Percentiles rank a stretch among this genome's conserved stretches.
phyloP scores from a whole-genome alignment of 2,888 invertebrate genomes.

The Drosophila birchii region DNA sequence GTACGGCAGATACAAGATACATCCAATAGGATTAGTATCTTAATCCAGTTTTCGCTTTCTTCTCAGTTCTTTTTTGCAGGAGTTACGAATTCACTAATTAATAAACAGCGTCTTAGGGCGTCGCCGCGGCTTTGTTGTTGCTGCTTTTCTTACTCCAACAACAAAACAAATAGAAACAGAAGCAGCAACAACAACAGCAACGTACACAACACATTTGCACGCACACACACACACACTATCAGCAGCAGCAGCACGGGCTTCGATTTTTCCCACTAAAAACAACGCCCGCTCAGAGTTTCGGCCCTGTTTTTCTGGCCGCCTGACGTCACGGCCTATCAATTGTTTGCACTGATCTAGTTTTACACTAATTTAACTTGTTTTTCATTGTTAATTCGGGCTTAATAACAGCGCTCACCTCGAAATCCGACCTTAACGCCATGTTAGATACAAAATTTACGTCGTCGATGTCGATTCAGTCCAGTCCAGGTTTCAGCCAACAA shows the following conservation, averaged over 20 bases:
- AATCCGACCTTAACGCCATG: constrained; percentile 84
- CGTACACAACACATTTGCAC: constrained; percentile 55
- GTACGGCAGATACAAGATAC: constrained; percentile 1
- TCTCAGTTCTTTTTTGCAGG: not conserved
- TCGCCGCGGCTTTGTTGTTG: constrained; percentile 63
- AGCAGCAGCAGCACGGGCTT: constrained; percentile 46
- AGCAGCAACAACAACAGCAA: constrained; percentile 51
- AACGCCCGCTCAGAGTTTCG: constrained; percentile 71
- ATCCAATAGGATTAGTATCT: constrained; percentile 26
- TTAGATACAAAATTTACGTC: constrained; percentile 4
- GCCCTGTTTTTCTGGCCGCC: constrained; percentile 10
- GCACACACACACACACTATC: constrained; percentile 34
- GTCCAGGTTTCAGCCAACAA: no score
- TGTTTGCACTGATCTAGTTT: constrained; percentile 58
- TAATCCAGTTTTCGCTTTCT: not conserved
- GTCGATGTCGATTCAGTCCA: no score
- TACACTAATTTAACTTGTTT: constrained; percentile 66
- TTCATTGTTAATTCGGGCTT: constrained; percentile 53
- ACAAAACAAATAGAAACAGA: constrained; percentile 62
- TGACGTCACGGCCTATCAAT: constrained; percentile 57
- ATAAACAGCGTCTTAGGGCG: constrained; percentile 71
- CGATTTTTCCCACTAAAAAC: constrained; percentile 68
- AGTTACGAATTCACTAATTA: constrained; percentile 60
- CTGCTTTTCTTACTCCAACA: constrained; percentile 47
- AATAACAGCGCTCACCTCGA: constrained; percentile 82